A percentile compares a stretch with the other conserved stretches of the same genome.
Evolutionary conservation across 2,113 vertebrate species (phyloP).

Genomic region (Pedionomus torquatus): DNA sequence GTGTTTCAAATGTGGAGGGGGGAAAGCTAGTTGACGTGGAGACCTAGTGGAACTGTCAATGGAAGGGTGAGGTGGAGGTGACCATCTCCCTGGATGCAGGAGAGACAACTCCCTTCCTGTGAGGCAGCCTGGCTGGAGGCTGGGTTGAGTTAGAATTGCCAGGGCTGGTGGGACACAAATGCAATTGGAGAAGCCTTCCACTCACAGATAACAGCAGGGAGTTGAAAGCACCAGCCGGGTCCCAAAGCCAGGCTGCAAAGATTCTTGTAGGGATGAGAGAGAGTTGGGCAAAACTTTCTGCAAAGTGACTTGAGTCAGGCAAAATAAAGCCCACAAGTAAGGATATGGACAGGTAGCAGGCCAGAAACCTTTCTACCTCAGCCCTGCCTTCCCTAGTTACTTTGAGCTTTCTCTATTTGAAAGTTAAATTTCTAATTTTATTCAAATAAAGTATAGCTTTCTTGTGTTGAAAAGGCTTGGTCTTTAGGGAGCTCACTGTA

Average conservation of each 20-base stretch:
- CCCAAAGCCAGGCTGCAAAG: neutral
- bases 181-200: neutral
- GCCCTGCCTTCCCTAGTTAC: neutral
- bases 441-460: slow-evolving; percentile 53
- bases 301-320: neutral
- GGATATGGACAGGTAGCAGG: neutral
- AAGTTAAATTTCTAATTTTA: slow-evolving; percentile 58
- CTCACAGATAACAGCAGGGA: neutral
- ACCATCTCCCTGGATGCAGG: accelerated
- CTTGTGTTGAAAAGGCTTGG: slow-evolving; percentile 46
- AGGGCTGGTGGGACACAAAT: accelerated
- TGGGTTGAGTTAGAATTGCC: neutral
- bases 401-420: slow-evolving; percentile 35
- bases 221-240: neutral
- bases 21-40: accelerated
- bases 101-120: accelerated
- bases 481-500: slow-evolving; percentile 38
- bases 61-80: neutral
- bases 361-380: neutral
- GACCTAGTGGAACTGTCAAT: accelerated
- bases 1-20: neutral
- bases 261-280: neutral
- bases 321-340: neutral
- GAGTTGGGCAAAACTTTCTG: neutral
- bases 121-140: neutral